These are phyloP conservation scores for Leistus spinibarbis DNA, from an alignment of 2,888 invertebrate genomes.

Conservation along the genomic window DNA sequence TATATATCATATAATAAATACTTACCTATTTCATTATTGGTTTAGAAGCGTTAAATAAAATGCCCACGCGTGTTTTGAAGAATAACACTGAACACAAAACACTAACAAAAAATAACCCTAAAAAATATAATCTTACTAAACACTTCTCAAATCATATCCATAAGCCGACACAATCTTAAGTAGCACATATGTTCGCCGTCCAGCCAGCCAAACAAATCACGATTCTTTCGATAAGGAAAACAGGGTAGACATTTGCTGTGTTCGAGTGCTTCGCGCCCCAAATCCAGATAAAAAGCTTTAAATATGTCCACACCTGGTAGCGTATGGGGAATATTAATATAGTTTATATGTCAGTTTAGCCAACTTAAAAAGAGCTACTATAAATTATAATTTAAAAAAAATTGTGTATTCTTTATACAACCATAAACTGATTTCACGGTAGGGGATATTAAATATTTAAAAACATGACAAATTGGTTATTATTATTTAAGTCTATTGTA, in stretches of 20 bases:
- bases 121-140: background rate
- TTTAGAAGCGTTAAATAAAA: no score
- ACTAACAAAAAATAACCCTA: no score
- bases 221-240: background rate
- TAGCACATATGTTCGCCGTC: background rate
- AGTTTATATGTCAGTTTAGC: background rate
- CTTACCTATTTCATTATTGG: no score
- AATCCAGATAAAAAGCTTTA: constrained; percentile 14
- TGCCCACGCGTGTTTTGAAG: no score
- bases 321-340: background rate
- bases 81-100: no score
- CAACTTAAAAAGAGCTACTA: background rate
- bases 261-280: constrained; percentile 3
- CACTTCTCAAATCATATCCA: background rate
- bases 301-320: constrained; percentile 31
- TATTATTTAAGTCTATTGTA: background rate
- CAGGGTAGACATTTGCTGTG: background rate
- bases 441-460: background rate
- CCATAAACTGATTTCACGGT: background rate
- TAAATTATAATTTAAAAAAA: background rate
- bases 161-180: constrained; percentile 1
- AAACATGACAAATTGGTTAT: background rate
- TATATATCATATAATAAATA: no score
- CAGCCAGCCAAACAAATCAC: background rate
- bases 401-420: background rate